Base-by-base conservation (phyloP, 2,888 invertebrate genomes). In the Caenorhabditis sp. region DNA sequence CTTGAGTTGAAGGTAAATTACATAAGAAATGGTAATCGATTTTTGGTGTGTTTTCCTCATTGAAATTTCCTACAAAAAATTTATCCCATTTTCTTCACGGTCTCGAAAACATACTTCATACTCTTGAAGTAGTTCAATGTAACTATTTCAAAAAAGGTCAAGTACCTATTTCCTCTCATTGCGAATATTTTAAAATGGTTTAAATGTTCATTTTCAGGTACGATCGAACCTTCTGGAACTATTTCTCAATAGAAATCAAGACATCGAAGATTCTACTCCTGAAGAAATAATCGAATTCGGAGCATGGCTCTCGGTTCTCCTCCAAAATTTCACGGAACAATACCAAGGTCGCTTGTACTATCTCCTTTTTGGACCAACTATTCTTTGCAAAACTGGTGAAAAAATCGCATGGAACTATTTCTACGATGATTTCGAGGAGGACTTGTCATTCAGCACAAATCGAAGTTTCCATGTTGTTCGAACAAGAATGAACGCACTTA, bases 211-310 rank as follows among this genome's bases (percentile, higher is more conserved):
- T 36, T 36, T 36, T 10, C 36, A 36, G 43, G 38, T 73, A 59
- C 73, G 73, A 38, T 73, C 73, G 3, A 54, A 58, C 21, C 38
- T 73, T n/a, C 68, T 54, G 2, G 65, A 73, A 59, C 50, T 73
- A 1, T 73, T 73, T 21, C 59, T 73, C 1, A 60, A 68, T n/a
- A 52, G 62, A 7, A 66, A 53, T 31, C 73, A 73, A 63, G 68
- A 73, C 3, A 60, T 73, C 21, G 65, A 73, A 4, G 68, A 68
- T 10, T n/a, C 63, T 0, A 12, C 23, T 5, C 73, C 69, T 0
- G 60, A 69, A 8, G 66, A 69, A 43, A 62, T 74, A 2, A 56
- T 74, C 31, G 67, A 67, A 17, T 74, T 74, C 20, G 73, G 73
- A 1, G 10, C 69, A 0, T 74, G 73, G 73, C 57, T 69, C 4